Percentiles rank a stretch among this genome's conserved stretches.
These are phyloP conservation scores for Lysandra coridon DNA, from an alignment of 2,888 invertebrate genomes.

Conservation along the genomic window DNA sequence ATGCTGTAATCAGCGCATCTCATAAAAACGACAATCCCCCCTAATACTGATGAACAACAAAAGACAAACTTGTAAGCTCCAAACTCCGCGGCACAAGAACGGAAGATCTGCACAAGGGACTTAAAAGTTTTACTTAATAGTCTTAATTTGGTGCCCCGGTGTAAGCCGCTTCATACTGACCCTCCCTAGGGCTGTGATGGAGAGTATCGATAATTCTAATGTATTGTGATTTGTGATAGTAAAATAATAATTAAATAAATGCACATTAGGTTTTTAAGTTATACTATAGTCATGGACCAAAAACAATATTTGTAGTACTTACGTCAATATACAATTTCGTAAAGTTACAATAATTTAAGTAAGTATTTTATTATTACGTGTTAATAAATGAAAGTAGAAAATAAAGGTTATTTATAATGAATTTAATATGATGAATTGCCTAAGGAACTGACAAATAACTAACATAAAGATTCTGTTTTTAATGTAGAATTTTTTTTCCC, in stretches of 20 bases:
- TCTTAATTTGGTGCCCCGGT: conserved; percentile 74
- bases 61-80: conserved; percentile 73
- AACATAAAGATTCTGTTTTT: too few relatives aligned
- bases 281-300: too few relatives aligned
- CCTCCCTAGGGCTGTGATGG: conserved; percentile 57
- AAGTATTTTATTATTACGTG: too few relatives aligned
- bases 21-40: conserved; percentile 57
- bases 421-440: too few relatives aligned
- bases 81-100: conserved; percentile 73
- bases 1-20: conserved; percentile 38
- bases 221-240: conserved; percentile 32
- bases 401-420: too few relatives aligned
- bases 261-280: too few relatives aligned
- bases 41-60: conserved; percentile 62
- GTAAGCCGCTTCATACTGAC: conserved; percentile 73
- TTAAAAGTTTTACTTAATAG: conserved; percentile 79
- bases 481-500: too few relatives aligned
- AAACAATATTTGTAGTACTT: too few relatives aligned
- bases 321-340: too few relatives aligned
- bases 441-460: too few relatives aligned
- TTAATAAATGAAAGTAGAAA: too few relatives aligned
- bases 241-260: neutral
- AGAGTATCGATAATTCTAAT: conserved; percentile 44
- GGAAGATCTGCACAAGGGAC: conserved; percentile 74
- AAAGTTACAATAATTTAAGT: too few relatives aligned